phyloP scores from a whole-genome alignment of 2,888 invertebrate genomes.

The Lithophane socia region DNA sequence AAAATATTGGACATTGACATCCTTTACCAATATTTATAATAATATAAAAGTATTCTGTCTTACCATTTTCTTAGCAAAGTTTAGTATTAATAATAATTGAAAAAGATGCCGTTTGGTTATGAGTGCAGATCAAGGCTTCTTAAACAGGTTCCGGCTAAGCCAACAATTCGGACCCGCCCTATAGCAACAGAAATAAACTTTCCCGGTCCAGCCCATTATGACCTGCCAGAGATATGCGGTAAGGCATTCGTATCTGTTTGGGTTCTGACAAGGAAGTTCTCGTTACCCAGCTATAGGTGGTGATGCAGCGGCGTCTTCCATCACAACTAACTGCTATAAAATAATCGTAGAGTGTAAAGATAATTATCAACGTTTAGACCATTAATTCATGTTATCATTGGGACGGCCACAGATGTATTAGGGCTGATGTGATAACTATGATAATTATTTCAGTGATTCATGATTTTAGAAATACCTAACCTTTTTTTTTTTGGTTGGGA shows the following conservation, averaged over 20 bases:
- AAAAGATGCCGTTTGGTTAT: constrained; percentile 80
- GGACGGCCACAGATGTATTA: not conserved
- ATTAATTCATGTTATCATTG: not conserved
- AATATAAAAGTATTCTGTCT: not conserved
- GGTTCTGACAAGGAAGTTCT: not conserved
- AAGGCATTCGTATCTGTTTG: constrained; percentile 44
- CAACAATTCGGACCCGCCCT: constrained; percentile 70
- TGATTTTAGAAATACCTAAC: not conserved
- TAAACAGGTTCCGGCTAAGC: constrained; percentile 79
- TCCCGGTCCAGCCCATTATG: constrained; percentile 80
- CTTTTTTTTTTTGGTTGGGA: too few species aligned
- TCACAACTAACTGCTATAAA: not conserved
- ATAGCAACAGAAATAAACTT: constrained; percentile 52
- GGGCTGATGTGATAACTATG: not conserved
- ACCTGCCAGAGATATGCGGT: constrained; percentile 79
- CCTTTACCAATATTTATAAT: not conserved
- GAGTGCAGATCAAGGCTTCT: constrained; percentile 80
- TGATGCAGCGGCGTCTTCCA: not conserved
- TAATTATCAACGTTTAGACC: not conserved
- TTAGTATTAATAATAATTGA: constrained; percentile 2
- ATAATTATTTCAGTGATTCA: not conserved
- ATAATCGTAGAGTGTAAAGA: not conserved
- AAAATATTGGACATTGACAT: constrained; percentile 21
- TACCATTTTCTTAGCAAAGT: not conserved
- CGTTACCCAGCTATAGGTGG: not conserved